These are phyloP conservation scores for Musca vetustissima DNA, from an alignment of 1,140 invertebrate species.

Conservation along the genomic window DNA sequence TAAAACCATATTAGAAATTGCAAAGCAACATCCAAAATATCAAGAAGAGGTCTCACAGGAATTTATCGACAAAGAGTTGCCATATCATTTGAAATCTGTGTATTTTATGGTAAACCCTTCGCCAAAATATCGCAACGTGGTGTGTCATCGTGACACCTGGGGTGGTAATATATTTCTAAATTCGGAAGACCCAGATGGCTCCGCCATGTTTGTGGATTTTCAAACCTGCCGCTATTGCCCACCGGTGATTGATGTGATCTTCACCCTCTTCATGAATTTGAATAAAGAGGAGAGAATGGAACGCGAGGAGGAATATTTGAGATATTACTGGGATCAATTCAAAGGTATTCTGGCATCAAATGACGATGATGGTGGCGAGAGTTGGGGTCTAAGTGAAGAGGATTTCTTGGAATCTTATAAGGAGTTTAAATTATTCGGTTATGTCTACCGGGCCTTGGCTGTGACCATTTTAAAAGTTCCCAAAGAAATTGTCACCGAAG, in stretches of 20 bases:
- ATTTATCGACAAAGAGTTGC: constrained; percentile 21
- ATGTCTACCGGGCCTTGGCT: constrained; percentile 39
- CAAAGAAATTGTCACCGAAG: constrained; percentile 34
- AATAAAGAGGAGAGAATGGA: constrained; percentile 23
- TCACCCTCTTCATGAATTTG: constrained; percentile 43
- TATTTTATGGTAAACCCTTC: constrained; percentile 43
- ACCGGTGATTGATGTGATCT: constrained; percentile 60
- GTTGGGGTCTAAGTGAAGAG: constrained; percentile 25
- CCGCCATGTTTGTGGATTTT: constrained; percentile 64
- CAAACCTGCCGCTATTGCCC: constrained; percentile 61
- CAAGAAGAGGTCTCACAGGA: constrained; percentile 22
- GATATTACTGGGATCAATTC: constrained; percentile 37
- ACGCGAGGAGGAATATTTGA: constrained; percentile 32
- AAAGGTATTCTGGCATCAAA: constrained; percentile 26
- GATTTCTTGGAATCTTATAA: constrained; percentile 43
- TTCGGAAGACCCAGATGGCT: neutral
- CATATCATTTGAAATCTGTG: constrained; percentile 28
- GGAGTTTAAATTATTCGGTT: constrained; percentile 43
- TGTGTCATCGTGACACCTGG: constrained; percentile 67
- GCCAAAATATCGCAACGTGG: constrained; percentile 57
- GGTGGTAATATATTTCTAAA: constrained; percentile 63
- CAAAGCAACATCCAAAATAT: constrained; percentile 34
- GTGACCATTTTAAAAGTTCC: constrained; percentile 44
- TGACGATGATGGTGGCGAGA: neutral
- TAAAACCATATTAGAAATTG: constrained; percentile 26